phyloP scores from a whole-genome alignment of 2,888 invertebrate species.

The Plebejus melissa region DNA sequence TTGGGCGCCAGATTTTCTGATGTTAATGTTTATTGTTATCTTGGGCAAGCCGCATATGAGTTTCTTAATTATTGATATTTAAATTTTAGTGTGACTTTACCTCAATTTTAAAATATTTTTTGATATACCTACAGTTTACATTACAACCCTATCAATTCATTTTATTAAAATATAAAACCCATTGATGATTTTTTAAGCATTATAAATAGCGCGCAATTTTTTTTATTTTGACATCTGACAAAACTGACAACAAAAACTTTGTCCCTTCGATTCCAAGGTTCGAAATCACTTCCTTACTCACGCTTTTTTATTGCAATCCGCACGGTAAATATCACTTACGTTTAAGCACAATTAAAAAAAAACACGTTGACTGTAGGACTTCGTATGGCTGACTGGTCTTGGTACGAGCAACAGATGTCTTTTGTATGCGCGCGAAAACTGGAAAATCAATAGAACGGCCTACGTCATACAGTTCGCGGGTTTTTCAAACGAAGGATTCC shows the following conservation, averaged over 20 bases:
- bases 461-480: slow-evolving; percentile 40
- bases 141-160: background rate
- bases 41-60: background rate
- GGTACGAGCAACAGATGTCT: slow-evolving; percentile 65
- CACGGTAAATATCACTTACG: slow-evolving; percentile 27
- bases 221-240: background rate
- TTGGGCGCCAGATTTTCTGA: background rate
- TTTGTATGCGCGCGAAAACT: slow-evolving; percentile 56
- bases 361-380: slow-evolving; percentile 48
- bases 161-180: background rate
- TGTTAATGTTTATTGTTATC: background rate
- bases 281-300: slow-evolving; percentile 20
- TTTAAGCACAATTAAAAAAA: slow-evolving; percentile 36
- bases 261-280: slow-evolving; percentile 13
- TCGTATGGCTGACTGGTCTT: slow-evolving; percentile 66
- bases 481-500: slow-evolving; percentile 34
- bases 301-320: slow-evolving; percentile 25
- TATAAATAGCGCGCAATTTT: background rate
- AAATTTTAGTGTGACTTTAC: background rate
- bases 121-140: background rate
- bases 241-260: background rate
- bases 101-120: background rate
- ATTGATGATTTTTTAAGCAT: background rate
- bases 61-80: background rate
- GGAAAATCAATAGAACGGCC: slow-evolving; percentile 58